These are phyloP conservation scores for Chelonia mydas DNA, from an alignment of 2,797 vertebrate species.

Conservation along the genomic window DNA sequence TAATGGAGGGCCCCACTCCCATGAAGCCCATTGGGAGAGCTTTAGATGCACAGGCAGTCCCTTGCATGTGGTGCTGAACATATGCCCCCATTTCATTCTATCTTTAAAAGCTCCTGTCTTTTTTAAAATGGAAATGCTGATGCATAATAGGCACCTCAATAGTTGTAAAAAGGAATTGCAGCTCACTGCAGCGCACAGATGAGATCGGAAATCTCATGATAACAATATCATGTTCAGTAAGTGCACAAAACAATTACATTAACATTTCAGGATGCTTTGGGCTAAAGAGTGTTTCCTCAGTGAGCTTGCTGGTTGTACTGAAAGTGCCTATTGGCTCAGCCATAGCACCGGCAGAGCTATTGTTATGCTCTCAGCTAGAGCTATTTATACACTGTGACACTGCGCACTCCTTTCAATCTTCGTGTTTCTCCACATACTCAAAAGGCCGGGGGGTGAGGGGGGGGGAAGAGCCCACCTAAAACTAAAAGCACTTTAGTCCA, in stretches of 20 bases:
- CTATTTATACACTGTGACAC: constrained; percentile 10
- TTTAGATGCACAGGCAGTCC: neutral
- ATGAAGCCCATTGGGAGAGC: neutral
- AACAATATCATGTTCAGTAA: neutral
- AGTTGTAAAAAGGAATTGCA: neutral
- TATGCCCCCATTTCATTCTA: neutral
- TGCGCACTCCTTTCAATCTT: neutral
- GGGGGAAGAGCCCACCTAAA: neutral
- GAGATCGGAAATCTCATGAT: neutral
- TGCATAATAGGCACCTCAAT: neutral
- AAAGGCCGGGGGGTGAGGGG: neutral
- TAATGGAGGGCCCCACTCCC: neutral
- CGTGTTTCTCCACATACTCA: neutral
- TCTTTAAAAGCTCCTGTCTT: constrained; percentile 16
- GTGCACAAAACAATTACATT: constrained; percentile 45
- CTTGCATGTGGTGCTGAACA: neutral
- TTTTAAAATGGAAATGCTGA: constrained; percentile 16
- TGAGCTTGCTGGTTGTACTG: neutral
- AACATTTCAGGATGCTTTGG: constrained; percentile 42
- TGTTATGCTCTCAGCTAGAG: neutral
- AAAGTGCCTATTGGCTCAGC: neutral
- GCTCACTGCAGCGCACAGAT: neutral
- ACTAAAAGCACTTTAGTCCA: neutral
- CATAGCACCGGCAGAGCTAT: neutral
- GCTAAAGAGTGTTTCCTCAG: neutral